A percentile compares a stretch with the other conserved stretches of the same genome.
Conservation (phyloP, 2,113 vertebrate species). For the Orycteropus afer region DNA sequence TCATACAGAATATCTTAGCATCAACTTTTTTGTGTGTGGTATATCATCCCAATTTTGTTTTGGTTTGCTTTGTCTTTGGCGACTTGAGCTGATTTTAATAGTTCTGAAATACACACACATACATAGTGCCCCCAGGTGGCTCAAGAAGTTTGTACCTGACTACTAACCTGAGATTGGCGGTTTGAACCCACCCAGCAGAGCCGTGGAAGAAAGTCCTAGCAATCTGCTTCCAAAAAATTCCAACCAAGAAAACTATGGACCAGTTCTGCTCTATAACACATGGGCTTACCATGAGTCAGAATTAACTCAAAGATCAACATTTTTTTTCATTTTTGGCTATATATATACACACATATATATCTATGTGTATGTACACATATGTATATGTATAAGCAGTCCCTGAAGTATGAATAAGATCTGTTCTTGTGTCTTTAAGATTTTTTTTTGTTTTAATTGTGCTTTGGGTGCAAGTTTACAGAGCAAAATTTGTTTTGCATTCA, state of each 20-base stretch:
- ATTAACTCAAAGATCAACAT: neutral
- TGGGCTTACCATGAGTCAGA: neutral
- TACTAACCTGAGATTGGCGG: neutral
- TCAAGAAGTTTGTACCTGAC: neutral
- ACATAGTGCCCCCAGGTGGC: neutral
- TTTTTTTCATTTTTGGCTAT: no score
- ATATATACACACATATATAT: no score
- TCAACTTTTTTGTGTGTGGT: neutral
- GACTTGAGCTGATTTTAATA: neutral
- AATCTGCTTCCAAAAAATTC: neutral
- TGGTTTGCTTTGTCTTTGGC: neutral
- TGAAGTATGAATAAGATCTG: no score
- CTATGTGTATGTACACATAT: no score
- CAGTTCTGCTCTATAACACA: neutral
- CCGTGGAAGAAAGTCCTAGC: neutral
- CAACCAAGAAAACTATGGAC: neutral
- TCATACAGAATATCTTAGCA: neutral
- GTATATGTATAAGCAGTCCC: no score
- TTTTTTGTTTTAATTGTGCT: no score
- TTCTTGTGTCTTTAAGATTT: no score
- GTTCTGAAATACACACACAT: neutral
- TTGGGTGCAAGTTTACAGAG: no score
- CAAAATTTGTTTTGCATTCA: no score
- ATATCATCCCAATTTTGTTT: neutral
- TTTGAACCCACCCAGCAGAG: neutral